Percentiles rank a stretch among this genome's conserved stretches.
Evolutionary conservation across 2,888 invertebrate species (phyloP).

Genomic region (Nebria brevicollis): DNA sequence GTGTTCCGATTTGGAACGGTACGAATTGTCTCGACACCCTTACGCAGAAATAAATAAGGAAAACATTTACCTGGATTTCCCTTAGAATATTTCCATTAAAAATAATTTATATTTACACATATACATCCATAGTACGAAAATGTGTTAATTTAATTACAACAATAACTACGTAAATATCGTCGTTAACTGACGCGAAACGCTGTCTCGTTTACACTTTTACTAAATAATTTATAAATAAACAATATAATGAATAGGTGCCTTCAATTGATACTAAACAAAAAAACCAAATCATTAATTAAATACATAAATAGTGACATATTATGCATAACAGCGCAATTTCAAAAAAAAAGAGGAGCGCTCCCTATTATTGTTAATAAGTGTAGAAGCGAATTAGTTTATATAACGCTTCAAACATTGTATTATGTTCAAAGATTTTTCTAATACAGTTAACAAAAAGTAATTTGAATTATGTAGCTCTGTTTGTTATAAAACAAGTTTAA

Average conservation of each 20-base stretch:
- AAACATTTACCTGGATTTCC: too few species aligned
- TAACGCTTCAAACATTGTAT: not conserved
- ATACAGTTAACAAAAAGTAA: not conserved
- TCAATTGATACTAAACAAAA: too few species aligned
- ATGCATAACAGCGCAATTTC: not conserved
- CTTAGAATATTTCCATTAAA: too few species aligned
- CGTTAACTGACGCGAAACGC: not conserved
- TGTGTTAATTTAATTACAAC: constrained; percentile 3
- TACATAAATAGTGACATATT: not conserved
- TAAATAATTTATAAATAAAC: not conserved
- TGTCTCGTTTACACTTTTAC: not conserved
- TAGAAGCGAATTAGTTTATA: not conserved
- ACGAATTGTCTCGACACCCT: too few species aligned
- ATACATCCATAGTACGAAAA: not conserved
- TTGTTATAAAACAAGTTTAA: not conserved
- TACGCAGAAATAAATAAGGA: too few species aligned
- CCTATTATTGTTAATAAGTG: not conserved
- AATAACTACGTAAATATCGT: not conserved
- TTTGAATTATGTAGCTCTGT: not conserved
- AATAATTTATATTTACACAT: not conserved
- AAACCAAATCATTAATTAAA: too few species aligned
- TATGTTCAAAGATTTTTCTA: not conserved
- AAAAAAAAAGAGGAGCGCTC: not conserved
- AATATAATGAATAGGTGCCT: not conserved
- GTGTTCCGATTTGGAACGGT: too few species aligned